Evolutionary conservation across 2,888 invertebrate genomes (phyloP), one percentile per base, ranked within the genome.

Genomic region (Aleiodes testaceus): DNA sequence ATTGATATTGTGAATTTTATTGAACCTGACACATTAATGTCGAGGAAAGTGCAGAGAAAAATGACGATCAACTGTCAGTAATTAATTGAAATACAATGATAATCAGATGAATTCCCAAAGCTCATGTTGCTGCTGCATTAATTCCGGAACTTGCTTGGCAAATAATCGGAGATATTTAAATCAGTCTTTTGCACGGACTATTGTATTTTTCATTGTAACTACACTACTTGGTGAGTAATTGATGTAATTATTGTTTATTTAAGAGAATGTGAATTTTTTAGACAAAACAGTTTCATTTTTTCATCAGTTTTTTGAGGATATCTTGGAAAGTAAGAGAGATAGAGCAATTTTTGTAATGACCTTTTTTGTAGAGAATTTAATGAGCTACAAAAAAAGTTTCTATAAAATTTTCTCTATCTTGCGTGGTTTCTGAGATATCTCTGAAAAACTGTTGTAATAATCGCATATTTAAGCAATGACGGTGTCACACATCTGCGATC

Each of bases 401-500:
- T n/a, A n/a, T n/a, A n/a, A n/a, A n/a, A n/a, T n/a, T n/a, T n/a
- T n/a, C n/a, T n/a, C n/a, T n/a, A n/a, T n/a, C n/a, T n/a, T n/a
- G n/a, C n/a, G n/a, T n/a, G n/a, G n/a, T n/a, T n/a, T n/a, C n/a
- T n/a, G n/a, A n/a, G n/a, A n/a, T n/a, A n/a, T n/a, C n/a, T n/a
- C n/a, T n/a, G n/a, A n/a, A n/a, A n/a, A n/a, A n/a, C n/a, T n/a
- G n/a, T n/a, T n/a, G n/a, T n/a, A n/a, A n/a, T n/a, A n/a, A n/a
- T n/a, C n/a, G n/a, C 20, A 26, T 44, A 50, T 45, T 79, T 44
- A 75, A 86, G 86, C 85, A 1, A 80, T 87, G 79, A 84, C 85
- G 6, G 81, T 84, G 30, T 80, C 83, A 53, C 84, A 87, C 67
- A 72, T 86, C 0, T 85, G 84, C 72, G 84, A 85, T 70, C 84